Evolutionary conservation across 2,888 invertebrate genomes (phyloP).

Genomic region (Amblyjoppa fuscipennis): DNA sequence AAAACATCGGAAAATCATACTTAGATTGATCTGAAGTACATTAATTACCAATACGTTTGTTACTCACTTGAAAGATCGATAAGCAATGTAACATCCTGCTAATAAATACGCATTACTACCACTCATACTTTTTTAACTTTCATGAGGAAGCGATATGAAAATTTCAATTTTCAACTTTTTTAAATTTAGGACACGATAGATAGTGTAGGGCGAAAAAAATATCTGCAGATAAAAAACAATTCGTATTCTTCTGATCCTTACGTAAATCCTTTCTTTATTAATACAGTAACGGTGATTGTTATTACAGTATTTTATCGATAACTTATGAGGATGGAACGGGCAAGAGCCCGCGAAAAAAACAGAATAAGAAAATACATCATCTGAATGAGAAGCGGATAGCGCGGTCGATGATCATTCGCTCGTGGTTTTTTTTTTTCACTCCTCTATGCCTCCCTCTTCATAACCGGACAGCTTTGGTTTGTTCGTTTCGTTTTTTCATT

Average conservation of each 20-base stretch:
- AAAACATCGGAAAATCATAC: too few relatives aligned
- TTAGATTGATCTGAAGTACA: too few relatives aligned
- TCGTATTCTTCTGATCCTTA: conserved; percentile 40
- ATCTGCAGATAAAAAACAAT: not conserved
- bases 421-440: conserved; percentile 43
- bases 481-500: conserved; percentile 12
- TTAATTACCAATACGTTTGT: too few relatives aligned
- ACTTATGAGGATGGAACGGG: conserved; percentile 78
- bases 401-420: conserved; percentile 58
- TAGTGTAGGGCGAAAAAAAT: not conserved
- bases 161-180: too few relatives aligned
- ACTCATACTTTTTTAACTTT: too few relatives aligned
- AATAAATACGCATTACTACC: too few relatives aligned
- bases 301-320: conserved; percentile 78
- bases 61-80: too few relatives aligned
- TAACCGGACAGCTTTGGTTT: conserved; percentile 15
- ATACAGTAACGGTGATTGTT: conserved; percentile 81
- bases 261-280: conserved; percentile 74
- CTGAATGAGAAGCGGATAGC: conserved; percentile 72
- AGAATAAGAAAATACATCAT: conserved; percentile 81
- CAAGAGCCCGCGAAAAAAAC: conserved; percentile 78
- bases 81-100: too few relatives aligned
- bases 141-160: too few relatives aligned
- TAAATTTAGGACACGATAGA: too few relatives aligned
- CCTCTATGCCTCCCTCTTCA: conserved; percentile 21